Base-by-base conservation (phyloP, 2,113 vertebrate genomes). In the Laticauda laticaudata region DNA sequence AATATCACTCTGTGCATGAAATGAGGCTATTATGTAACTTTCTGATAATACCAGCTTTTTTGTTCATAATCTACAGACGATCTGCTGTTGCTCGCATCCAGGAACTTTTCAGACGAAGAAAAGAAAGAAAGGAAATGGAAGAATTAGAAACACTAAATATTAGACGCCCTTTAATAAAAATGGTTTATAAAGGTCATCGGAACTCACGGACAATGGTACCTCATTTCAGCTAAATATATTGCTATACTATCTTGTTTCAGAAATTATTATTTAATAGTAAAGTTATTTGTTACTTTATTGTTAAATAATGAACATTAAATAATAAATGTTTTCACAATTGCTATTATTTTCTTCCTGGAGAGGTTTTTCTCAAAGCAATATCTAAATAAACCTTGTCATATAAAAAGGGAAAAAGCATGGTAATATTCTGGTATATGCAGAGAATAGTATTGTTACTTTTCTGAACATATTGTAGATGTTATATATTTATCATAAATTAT, bases 191-290 rank as follows among this genome's bases (percentile, higher is more conserved):
- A 96, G 99, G 99, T 85, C 99, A 99, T 95, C 99, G 99, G 87
- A 99, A 99, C 97, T 99, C 99, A 95, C 98, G 99, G 90, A 99
- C 99, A 39, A 99, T 99, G 99, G 99, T 99, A 98, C 88, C 24
- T 96, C 15, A 15, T 51, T 20, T 29, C 61, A 90, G 23, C 29
- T 61, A 11, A 11, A 4, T 3, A n/a, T 64, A 57, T 90, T 81
- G 48, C 61, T 26, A 20, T 88, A 0, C 21, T 39, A 57, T 54
- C 10, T 3, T 9, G 43, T 39, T 87, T 86, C 29, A 56, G n/a
- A 61, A 81, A 81, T 21, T 81, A 43, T 39, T 75, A 75, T 75
- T 75, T 75, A 34, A 34, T 34, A 75, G 6, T 69, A 34, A 69
- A 34, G 64, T 75, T 15, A 34, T 34, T 5, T 34, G 12, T 75